Base-by-base conservation (phyloP, 2,113 vertebrate species). In the Vulpes vulpes region DNA sequence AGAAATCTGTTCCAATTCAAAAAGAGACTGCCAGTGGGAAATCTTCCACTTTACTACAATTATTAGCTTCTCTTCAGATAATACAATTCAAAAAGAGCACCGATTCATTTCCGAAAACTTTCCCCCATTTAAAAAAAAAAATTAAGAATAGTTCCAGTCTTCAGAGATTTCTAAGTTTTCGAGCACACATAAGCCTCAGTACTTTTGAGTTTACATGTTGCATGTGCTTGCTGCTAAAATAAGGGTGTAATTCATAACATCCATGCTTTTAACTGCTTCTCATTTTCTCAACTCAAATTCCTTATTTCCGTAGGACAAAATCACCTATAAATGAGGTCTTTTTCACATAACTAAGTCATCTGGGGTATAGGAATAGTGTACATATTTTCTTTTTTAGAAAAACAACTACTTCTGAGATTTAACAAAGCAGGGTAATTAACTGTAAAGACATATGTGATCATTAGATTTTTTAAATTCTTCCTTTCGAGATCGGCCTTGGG, bases 171-270 rank as follows among this genome's bases (percentile, higher is more conserved):
- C 71, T 78, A 86, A 97, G 96, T 98, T 97, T 87, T 62, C 25
- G 19, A 84, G 59, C 23, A n/a, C 62, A 82, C 9, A 2, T 69
- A 76, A 95, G 38, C 95, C 96, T 74, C 67, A 32, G 30, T 51
- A 91, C 95, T 96, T 94, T 30, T 95, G 90, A 96, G 95, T 97
- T 95, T 97, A 88, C 96, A 60, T 89, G 96, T 85, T 92, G 92
- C 96, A 89, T 97, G 97, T 86, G 97, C 88, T 53, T 49, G 51
- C 64, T 55, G 80, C 60, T 84, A 83, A 95, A 97, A 90, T 67
- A 94, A 59, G 60, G 86, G 76, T 81, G 38, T 78, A 88, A 96
- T 91, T 94, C 94, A 55, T 27, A 95, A 76, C 96, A 89, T 59
- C 51, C 51, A 55, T 0, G 88, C 57, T 97, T 90, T 87, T 51